Base-by-base conservation (phyloP, 2,888 invertebrate genomes). In the Alloscopus bannaensis region DNA sequence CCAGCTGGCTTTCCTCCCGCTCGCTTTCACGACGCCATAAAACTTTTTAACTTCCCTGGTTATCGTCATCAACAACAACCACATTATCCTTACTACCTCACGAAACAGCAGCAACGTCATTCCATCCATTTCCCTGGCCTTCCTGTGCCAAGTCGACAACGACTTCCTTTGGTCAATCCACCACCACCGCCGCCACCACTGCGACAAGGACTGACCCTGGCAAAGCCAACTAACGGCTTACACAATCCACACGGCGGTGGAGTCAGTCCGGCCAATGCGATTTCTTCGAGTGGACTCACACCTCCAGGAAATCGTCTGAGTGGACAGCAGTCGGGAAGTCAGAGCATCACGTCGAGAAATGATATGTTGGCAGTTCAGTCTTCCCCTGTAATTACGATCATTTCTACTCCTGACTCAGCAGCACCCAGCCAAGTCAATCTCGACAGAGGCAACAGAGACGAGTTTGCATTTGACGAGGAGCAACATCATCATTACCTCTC, bases 21-120 rank as follows among this genome's bases (percentile, higher is more conserved):
- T 47, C 71, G 57, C 40, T 79, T 77, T 68, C 68, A 72, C 29
- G 79, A 79, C 3, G 69, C 69, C 26, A 79, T 73, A 42, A 68
- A 72, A 68, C 71, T 79, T 52, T 66, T 79, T 52, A 72, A 71
- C 55, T 68, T 65, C 40, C 72, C 72, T 8, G 24, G 68, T 42
- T 57, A 59, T 11, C 65, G 72, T 28, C 64, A 45, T 29, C 70
- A 45, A 20, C 65, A 36, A 18, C 64, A 69, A n/a, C 47, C 50
- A 11, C 72, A 29, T 20, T 36, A 57, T 16, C 69, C 40, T 2
- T 26, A 40, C 22, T 11, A 24, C 0, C 50, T n/a, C n/a, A n/a
- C n/a, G n/a, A n/a, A n/a, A n/a, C 52, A 60, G 22, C 65, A 65
- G n/a, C 72, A 59, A n/a, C 60, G 26, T 42, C 50, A 68, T 42